These are phyloP conservation scores for Delichon dasypus DNA, from an alignment of 2,797 vertebrate species.

Conservation along the genomic window DNA sequence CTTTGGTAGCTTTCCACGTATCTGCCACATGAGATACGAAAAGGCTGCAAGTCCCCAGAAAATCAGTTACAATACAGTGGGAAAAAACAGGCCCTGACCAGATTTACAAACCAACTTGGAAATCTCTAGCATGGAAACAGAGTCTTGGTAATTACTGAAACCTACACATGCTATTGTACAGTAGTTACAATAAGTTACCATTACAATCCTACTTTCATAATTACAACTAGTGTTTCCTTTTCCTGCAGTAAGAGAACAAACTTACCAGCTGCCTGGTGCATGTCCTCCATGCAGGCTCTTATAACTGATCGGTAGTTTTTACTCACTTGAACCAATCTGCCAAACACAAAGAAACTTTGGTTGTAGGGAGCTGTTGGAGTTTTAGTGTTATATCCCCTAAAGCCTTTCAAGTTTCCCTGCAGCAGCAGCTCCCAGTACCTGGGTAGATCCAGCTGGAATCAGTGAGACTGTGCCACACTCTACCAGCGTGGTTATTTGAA, in stretches of 20 bases:
- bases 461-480: background rate
- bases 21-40: background rate
- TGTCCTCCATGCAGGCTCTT: constrained; percentile 94
- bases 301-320: constrained; percentile 97
- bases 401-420: background rate
- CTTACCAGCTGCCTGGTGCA: constrained; percentile 87
- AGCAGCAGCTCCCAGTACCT: background rate
- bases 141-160: background rate
- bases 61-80: background rate
- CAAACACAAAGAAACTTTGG: background rate
- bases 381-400: background rate
- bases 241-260: background rate
- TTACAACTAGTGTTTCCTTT: background rate
- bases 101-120: background rate
- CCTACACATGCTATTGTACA: background rate
- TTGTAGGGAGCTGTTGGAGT: background rate
- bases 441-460: too few relatives aligned
- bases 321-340: constrained; percentile 92
- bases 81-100: background rate
- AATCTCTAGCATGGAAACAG: background rate
- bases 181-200: background rate
- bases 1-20: background rate
- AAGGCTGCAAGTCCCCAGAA: background rate
- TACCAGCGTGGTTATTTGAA: fast-evolving
- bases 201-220: background rate